Percentiles rank a stretch among this genome's conserved stretches.
Evolutionary conservation across 2,888 invertebrate genomes (phyloP).

Genomic region (Hydroisotoma schaefferi): DNA sequence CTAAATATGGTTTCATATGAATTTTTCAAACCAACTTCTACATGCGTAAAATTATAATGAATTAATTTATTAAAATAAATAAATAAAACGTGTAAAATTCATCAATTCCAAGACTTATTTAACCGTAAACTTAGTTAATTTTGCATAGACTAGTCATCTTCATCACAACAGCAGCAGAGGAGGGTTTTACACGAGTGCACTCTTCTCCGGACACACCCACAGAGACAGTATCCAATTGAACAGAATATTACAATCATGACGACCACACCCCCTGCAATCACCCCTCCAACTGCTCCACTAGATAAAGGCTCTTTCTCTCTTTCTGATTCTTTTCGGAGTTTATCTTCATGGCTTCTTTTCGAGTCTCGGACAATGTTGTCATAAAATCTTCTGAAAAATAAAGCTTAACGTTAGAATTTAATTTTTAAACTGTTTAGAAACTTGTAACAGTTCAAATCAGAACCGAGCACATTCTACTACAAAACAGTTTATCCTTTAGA

Average conservation of each 20-base stretch:
- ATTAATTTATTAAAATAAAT: too few relatives aligned
- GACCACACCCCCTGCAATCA: not conserved
- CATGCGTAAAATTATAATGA: too few relatives aligned
- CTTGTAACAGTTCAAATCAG: too few relatives aligned
- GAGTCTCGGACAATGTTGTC: constrained; percentile 10
- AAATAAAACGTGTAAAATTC: too few relatives aligned
- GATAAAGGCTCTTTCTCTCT: not conserved
- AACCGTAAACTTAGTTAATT: too few relatives aligned
- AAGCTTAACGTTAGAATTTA: not conserved
- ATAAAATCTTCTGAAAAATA: constrained; percentile 4
- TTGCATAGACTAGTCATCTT: not conserved
- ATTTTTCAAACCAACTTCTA: too few relatives aligned
- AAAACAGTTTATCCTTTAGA: too few relatives aligned
- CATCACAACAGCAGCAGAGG: constrained; percentile 14
- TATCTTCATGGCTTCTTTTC: not conserved
- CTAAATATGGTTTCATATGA: too few relatives aligned
- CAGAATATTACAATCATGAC: constrained; percentile 5
- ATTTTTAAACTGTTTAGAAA: too few relatives aligned
- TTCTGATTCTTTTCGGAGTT: not conserved
- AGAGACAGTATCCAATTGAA: constrained; percentile 11
- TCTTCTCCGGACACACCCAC: not conserved
- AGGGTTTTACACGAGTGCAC: constrained; percentile 2
- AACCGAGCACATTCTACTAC: too few relatives aligned
- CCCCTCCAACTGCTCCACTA: not conserved
- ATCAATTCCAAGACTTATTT: too few relatives aligned